Conservation (phyloP, 1,140 invertebrate genomes). For the Cephus cinctus region DNA sequence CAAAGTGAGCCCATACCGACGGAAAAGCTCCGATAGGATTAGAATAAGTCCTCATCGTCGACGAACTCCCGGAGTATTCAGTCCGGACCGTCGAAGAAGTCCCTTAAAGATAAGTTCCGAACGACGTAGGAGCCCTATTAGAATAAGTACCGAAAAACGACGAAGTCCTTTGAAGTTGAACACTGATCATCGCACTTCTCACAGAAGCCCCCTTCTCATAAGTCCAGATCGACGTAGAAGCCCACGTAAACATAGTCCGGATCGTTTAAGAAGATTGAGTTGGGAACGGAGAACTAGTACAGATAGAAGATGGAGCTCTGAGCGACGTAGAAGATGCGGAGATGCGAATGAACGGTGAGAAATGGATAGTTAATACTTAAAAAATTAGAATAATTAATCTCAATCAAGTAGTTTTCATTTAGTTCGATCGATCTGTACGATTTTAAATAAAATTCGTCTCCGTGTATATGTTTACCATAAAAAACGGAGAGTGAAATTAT, state of each 20-base stretch:
- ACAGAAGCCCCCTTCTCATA: not conserved
- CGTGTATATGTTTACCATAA: no score
- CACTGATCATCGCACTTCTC: not conserved
- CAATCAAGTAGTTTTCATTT: no score
- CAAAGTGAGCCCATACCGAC: constrained; percentile 29
- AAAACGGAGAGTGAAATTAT: no score
- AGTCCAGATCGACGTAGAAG: constrained; percentile 22
- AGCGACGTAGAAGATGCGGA: constrained; percentile 36
- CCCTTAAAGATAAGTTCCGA: constrained; percentile 26
- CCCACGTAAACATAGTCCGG: constrained; percentile 25
- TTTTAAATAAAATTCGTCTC: no score
- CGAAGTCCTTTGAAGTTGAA: not conserved
- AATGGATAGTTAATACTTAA: not conserved
- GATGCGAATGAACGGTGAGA: constrained; percentile 48
- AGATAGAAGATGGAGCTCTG: constrained; percentile 35
- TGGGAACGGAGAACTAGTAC: constrained; percentile 36
- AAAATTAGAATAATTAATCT: constrained; percentile 6
- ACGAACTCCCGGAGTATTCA: constrained; percentile 13
- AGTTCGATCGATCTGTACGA: no score
- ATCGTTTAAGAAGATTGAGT: constrained; percentile 31
- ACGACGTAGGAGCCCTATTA: constrained; percentile 27
- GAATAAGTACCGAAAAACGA: constrained; percentile 14
- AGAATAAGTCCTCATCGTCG: constrained; percentile 36
- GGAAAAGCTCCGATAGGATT: constrained; percentile 32
- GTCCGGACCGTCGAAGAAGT: constrained; percentile 18